A percentile compares a stretch with the other conserved stretches of the same genome.
These are phyloP conservation scores for Pherbina coryleti DNA, from an alignment of 2,888 invertebrate species.

Conservation along the genomic window DNA sequence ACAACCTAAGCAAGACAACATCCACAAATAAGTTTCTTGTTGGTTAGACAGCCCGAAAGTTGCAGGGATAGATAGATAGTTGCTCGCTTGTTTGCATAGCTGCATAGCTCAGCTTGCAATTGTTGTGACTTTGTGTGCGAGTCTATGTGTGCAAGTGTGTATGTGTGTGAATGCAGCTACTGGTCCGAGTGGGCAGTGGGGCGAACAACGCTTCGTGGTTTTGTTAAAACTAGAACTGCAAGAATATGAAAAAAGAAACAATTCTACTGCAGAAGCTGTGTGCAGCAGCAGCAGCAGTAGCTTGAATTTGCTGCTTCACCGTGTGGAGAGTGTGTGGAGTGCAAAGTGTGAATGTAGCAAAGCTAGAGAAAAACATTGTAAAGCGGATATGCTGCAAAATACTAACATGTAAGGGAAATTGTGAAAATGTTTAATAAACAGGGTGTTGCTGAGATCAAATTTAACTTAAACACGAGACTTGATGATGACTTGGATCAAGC, in stretches of 20 bases:
- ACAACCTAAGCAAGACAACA: background rate
- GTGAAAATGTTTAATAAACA: constrained; percentile 6
- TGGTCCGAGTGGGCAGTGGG: background rate
- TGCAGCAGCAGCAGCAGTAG: background rate
- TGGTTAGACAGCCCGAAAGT: background rate
- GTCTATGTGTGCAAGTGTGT: background rate
- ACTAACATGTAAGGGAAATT: constrained; percentile 16
- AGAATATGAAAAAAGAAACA: background rate
- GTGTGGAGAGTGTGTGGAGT: background rate
- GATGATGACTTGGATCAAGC: too few relatives aligned
- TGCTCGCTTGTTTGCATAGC: background rate
- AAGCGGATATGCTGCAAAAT: constrained; percentile 22
- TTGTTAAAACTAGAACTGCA: constrained; percentile 19
- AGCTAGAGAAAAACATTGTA: background rate
- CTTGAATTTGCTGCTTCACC: background rate
- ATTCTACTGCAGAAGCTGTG: background rate
- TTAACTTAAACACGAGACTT: too few relatives aligned
- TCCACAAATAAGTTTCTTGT: constrained; percentile 15
- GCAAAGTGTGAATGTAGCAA: background rate
- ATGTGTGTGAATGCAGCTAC: background rate
- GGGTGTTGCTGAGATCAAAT: background rate
- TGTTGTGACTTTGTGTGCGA: background rate
- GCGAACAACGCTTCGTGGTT: background rate
- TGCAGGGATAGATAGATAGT: constrained; percentile 8
- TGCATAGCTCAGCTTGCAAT: background rate